These are phyloP conservation scores for Setophaga kirtlandii DNA, from an alignment of 2,113 vertebrate species.

Conservation along the genomic window DNA sequence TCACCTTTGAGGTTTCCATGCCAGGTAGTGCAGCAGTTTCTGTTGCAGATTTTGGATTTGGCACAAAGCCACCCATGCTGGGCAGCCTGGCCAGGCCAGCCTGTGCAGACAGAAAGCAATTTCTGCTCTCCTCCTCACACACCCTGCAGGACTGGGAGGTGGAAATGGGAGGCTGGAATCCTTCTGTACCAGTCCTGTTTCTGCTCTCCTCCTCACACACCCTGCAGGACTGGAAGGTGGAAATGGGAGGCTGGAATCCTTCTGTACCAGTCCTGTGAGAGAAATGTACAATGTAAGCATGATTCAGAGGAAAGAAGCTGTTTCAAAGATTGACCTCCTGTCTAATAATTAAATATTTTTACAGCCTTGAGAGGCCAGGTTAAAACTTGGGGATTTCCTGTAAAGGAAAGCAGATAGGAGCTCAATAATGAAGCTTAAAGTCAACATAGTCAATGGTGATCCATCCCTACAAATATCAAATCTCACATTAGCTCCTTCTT, in stretches of 20 bases:
- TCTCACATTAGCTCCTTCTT: neutral
- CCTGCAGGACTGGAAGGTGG: accelerated
- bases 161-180: too few species aligned
- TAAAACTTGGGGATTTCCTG: neutral
- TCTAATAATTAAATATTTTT: neutral
- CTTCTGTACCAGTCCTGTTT: neutral
- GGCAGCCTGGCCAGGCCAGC: neutral
- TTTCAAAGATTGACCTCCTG: neutral
- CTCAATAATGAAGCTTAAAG: neutral
- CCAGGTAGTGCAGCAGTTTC: neutral
- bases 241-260: accelerated
- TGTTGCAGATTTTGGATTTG: neutral
- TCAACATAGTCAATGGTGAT: neutral
- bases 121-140: neutral
- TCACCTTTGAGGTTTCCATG: neutral
- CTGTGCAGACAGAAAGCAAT: neutral
- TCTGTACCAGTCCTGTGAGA: neutral
- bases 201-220: neutral
- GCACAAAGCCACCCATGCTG: accelerated
- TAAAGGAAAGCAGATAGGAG: neutral
- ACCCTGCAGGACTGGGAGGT: too few species aligned
- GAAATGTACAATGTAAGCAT: accelerated
- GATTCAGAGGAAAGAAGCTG: neutral
- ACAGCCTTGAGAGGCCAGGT: neutral
- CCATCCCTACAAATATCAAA: neutral